Evolutionary conservation across 2,888 invertebrate species (phyloP).

Genomic region (Coecobrya sp.): DNA sequence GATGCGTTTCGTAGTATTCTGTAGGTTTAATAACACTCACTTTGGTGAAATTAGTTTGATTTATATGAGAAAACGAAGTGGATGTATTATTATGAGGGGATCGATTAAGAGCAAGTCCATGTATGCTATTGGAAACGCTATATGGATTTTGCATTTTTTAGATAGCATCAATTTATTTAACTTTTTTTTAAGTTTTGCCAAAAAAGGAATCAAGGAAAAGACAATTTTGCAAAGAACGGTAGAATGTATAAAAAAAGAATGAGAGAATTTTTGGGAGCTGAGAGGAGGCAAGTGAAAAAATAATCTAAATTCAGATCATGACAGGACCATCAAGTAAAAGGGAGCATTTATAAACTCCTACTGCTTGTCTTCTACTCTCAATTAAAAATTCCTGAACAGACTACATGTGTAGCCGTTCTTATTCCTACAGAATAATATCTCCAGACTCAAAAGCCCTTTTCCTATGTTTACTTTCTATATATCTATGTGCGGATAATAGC

Average conservation of each 20-base stretch:
- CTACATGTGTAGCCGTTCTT: not conserved
- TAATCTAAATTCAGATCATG: constrained; percentile 78
- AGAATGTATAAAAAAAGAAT: not conserved
- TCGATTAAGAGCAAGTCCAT: constrained; percentile 53
- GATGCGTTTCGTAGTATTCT: constrained; percentile 50
- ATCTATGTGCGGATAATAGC: constrained; percentile 6
- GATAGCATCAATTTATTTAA: constrained; percentile 14
- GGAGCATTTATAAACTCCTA: constrained; percentile 78
- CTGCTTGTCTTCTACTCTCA: constrained; percentile 76
- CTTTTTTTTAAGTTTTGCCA: not conserved
- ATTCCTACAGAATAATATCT: not conserved
- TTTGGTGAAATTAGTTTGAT: constrained; percentile 81
- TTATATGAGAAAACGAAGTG: constrained; percentile 75
- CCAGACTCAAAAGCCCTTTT: too few species aligned
- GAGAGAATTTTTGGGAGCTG: not conserved
- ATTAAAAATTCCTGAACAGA: constrained; percentile 76
- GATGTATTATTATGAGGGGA: constrained; percentile 28
- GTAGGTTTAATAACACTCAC: constrained; percentile 77
- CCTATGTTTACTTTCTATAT: constrained; percentile 33
- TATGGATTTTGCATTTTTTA: not conserved
- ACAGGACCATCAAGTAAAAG: constrained; percentile 74
- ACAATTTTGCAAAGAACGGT: not conserved
- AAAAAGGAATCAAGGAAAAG: not conserved
- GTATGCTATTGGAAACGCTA: not conserved
- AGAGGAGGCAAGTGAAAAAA: not conserved